Conservation (phyloP, 2,113 vertebrate genomes). For the Cryptotis parvus region DNA sequence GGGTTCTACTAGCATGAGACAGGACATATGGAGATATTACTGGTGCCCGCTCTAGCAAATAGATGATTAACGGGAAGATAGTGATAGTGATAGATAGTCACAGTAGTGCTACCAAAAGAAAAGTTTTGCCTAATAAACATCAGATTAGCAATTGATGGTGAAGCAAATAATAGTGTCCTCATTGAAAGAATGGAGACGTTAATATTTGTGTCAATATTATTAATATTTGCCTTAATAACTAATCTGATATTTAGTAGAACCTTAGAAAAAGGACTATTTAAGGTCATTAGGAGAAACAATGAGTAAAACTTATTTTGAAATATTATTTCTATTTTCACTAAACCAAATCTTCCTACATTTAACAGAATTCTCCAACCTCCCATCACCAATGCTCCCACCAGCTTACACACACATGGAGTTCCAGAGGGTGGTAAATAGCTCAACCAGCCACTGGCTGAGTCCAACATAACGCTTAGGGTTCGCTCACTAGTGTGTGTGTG, state of each 20-base stretch:
- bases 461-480: too few species aligned
- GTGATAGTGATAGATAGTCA: too few species aligned
- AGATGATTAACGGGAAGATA: too few species aligned
- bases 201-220: too few species aligned
- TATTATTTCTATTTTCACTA: background rate
- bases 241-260: background rate
- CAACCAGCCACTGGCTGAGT: too few species aligned
- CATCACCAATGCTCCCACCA: too few species aligned
- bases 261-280: slow-evolving; percentile 28
- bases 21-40: too few species aligned
- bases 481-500: too few species aligned
- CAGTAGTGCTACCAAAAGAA: background rate
- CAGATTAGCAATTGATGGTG: background rate
- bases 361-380: background rate
- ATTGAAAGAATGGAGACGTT: background rate
- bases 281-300: background rate
- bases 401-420: background rate
- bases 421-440: too few species aligned
- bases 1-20: too few species aligned
- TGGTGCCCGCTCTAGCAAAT: too few species aligned
- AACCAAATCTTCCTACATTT: background rate
- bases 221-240: too few species aligned
- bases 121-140: background rate
- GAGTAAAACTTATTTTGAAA: background rate
- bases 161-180: background rate